Evolutionary conservation across 1,140 invertebrate species (phyloP).

Genomic region (Micrasema minimum): DNA sequence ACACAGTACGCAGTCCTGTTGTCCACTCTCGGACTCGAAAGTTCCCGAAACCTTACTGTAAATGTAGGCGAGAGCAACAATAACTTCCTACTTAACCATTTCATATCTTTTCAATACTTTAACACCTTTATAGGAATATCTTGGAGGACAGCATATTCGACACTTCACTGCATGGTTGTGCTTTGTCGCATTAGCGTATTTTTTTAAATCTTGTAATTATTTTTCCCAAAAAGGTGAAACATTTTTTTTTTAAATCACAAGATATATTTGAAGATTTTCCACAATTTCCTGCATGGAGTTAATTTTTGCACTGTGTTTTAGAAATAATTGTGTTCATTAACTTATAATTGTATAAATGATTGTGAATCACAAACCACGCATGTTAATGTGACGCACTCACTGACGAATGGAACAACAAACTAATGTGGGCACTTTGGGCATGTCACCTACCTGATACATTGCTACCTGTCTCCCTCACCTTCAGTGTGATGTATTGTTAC

Average conservation of each 20-base stretch:
- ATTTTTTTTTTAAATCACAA: no score
- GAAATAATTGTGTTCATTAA: constrained; percentile 10
- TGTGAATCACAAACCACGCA: not conserved
- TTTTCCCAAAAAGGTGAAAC: constrained; percentile 3
- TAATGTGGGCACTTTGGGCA: no score
- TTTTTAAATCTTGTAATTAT: not conserved
- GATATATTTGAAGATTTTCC: no score
- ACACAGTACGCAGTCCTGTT: not conserved
- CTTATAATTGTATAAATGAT: not conserved
- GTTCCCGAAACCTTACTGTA: not conserved
- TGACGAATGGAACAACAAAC: no score
- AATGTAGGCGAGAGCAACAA: constrained; percentile 14
- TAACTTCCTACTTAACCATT: not conserved
- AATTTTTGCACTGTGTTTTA: constrained; percentile 32
- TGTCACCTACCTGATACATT: no score
- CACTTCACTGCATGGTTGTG: constrained; percentile 35
- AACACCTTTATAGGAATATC: not conserved
- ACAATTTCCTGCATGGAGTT: constrained; percentile 7
- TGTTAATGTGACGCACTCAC: not conserved
- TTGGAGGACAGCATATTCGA: constrained; percentile 14
- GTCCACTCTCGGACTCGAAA: no score
- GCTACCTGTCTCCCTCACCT: no score
- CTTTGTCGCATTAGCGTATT: constrained; percentile 18
- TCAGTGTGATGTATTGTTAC: no score
- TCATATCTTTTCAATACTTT: not conserved